These are phyloP conservation scores for Rotaria sp. DNA, from an alignment of 2,888 invertebrate species.

Conservation along the genomic window DNA sequence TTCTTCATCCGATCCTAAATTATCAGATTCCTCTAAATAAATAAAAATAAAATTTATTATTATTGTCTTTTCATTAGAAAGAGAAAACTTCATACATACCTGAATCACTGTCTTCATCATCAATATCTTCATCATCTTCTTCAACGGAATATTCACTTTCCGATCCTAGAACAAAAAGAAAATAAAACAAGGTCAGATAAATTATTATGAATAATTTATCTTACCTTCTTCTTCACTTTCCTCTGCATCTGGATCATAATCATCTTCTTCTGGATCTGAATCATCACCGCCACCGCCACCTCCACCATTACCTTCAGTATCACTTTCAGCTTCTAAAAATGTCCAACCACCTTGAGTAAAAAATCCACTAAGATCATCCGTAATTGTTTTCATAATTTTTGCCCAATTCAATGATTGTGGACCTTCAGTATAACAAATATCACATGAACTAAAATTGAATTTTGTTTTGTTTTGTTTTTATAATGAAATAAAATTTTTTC, in stretches of 20 bases:
- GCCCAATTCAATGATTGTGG: constrained; percentile 97
- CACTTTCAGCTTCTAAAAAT: constrained; percentile 93
- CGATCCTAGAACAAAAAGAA: background rate
- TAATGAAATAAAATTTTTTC: too few relatives aligned
- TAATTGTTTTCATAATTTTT: constrained; percentile 99
- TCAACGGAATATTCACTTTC: constrained; percentile 4
- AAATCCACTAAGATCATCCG: constrained; percentile 94
- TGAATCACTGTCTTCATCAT: background rate
- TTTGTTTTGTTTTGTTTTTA: too few relatives aligned
- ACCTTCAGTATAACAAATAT: constrained; percentile 92
- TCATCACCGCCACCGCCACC: constrained; percentile 59
- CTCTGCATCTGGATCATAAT: background rate
- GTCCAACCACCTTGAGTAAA: constrained; percentile 98
- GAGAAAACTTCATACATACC: background rate
- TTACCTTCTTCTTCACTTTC: constrained; percentile 21
- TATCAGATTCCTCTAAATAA: background rate
- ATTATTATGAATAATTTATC: background rate
- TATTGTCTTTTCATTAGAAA: too few relatives aligned
- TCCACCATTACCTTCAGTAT: constrained; percentile 59
- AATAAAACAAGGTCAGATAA: too few relatives aligned
- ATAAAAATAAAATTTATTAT: background rate
- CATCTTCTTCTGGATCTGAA: constrained; percentile 58
- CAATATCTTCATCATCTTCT: background rate
- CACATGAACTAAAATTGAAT: too few relatives aligned
- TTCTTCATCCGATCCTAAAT: background rate